phyloP scores from a whole-genome alignment of 2,113 vertebrate species.

The Carassius gibelio region DNA sequence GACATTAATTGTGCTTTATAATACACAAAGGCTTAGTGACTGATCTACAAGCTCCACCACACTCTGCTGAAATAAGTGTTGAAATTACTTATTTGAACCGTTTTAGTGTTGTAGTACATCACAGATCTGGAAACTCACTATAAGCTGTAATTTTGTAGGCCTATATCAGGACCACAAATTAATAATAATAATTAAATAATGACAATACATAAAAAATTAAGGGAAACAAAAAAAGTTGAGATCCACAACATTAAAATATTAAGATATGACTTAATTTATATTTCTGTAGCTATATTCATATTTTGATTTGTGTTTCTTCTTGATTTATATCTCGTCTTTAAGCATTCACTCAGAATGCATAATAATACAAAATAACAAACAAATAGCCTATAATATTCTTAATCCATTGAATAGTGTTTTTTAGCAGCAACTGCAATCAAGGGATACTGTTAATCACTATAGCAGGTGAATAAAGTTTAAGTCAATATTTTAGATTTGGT shows the following conservation, averaged over 20 bases:
- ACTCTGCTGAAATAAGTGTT: slow-evolving; percentile 6
- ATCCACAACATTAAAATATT: not conserved
- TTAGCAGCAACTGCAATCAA: not conserved
- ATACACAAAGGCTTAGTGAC: not conserved
- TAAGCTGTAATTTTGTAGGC: not conserved
- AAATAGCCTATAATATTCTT: not conserved
- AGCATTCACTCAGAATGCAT: not conserved
- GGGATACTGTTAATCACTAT: not conserved
- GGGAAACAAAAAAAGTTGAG: not conserved
- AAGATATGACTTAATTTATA: too few species aligned
- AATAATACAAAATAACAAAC: not conserved
- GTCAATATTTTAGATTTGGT: slow-evolving; percentile 6
- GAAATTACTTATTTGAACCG: not conserved
- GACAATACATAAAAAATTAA: not conserved
- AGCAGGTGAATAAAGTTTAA: not conserved
- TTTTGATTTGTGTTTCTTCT: not conserved
- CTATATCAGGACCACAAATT: not conserved
- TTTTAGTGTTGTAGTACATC: not conserved
- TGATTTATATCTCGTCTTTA: not conserved
- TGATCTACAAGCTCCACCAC: not conserved
- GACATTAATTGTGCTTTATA: slow-evolving; percentile 3
- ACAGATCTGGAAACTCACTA: not conserved
- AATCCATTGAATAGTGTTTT: not conserved
- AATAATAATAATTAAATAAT: not conserved
- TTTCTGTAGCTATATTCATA: too few species aligned